phyloP scores from a whole-genome alignment of 2,888 invertebrate genomes.

The Schrankia costaestrigalis region DNA sequence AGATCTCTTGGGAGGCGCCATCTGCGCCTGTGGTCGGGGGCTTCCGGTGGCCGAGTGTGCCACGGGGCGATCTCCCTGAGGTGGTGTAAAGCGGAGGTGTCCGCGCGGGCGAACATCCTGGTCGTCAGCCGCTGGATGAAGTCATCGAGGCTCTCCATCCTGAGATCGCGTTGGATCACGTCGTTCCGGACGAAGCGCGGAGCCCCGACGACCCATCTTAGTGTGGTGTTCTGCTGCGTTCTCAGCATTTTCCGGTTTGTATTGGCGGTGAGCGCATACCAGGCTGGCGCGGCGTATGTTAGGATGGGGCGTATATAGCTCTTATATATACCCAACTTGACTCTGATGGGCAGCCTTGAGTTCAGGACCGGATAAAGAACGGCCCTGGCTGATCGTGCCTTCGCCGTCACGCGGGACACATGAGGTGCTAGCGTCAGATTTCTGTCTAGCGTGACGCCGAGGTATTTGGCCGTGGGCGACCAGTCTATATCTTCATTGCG shows the following conservation, averaged over 20 bases:
- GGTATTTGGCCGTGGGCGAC: not conserved
- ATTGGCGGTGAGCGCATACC: not conserved
- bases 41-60: slow-evolving; percentile 1
- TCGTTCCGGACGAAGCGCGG: not conserved
- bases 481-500: not conserved
- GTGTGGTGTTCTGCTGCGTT: not conserved
- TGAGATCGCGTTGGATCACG: not conserved
- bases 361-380: not conserved
- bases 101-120: not conserved
- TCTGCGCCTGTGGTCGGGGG: not conserved
- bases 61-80: not conserved
- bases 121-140: not conserved
- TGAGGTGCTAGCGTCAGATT: not conserved
- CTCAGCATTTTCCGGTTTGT: not conserved
- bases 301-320: not conserved
- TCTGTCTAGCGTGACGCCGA: not conserved
- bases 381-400: not conserved
- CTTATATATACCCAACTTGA: not conserved
- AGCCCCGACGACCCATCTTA: not conserved
- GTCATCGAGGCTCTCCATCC: not conserved
- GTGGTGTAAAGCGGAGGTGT: not conserved
- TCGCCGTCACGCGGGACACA: not conserved
- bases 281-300: not conserved
- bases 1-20: too few species aligned
- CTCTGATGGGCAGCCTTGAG: not conserved